A percentile compares a stretch with the other conserved stretches of the same genome.
phyloP scores from a whole-genome alignment of 1,140 invertebrate genomes.

The Heliconius hermathena region DNA sequence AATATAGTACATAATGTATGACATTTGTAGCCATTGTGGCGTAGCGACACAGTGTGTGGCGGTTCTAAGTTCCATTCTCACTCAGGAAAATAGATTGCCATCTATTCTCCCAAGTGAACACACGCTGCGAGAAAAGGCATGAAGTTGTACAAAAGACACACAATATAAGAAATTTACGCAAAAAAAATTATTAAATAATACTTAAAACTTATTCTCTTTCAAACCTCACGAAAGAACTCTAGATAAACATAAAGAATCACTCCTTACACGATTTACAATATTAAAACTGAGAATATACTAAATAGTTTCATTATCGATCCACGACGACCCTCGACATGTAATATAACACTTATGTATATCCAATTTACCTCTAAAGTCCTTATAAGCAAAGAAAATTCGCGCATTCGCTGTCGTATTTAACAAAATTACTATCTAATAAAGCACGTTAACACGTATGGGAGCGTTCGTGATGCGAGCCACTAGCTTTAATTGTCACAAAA shows the following conservation, averaged over 20 bases:
- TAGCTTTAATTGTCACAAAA: slow-evolving; percentile 66
- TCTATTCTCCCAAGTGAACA: too few relatives aligned
- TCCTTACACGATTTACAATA: background rate
- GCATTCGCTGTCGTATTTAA: slow-evolving; percentile 31
- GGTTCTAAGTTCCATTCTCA: too few relatives aligned
- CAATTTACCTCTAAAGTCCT: slow-evolving; percentile 32
- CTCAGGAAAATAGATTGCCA: too few relatives aligned
- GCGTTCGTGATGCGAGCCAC: slow-evolving; percentile 53
- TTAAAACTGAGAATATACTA: background rate
- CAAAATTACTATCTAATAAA: slow-evolving; percentile 56
- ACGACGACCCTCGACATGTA: background rate
- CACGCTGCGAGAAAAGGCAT: too few relatives aligned
- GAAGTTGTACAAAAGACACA: too few relatives aligned
- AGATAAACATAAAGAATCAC: background rate
- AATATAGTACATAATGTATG: too few relatives aligned
- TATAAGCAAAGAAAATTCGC: slow-evolving; percentile 35
- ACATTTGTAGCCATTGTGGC: too few relatives aligned
- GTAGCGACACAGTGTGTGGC: too few relatives aligned
- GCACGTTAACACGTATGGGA: slow-evolving; percentile 54
- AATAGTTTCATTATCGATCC: background rate
- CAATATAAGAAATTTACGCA: too few relatives aligned
- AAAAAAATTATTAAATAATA: too few relatives aligned
- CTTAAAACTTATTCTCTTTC: too few relatives aligned
- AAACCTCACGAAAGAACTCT: too few relatives aligned
- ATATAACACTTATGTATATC: background rate